phyloP scores from a whole-genome alignment of 2,113 vertebrate species.

The Ramphastos sulfuratus region DNA sequence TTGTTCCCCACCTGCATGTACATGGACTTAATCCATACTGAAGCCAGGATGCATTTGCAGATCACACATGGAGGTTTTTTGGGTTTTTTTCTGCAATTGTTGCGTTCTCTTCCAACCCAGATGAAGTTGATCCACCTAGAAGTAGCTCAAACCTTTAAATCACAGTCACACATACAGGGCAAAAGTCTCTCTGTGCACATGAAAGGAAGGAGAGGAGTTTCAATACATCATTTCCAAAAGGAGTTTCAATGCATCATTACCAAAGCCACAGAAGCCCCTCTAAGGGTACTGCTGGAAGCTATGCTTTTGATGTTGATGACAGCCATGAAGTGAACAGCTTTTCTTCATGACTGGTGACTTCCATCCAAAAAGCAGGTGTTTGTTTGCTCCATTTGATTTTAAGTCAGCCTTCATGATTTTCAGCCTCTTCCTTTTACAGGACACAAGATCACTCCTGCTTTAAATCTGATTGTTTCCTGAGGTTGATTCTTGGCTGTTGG shows the following conservation, averaged over 20 bases:
- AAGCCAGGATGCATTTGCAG: background rate
- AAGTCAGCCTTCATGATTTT: background rate
- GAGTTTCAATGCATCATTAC: background rate
- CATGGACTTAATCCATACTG: background rate
- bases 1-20: background rate
- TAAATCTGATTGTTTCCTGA: background rate
- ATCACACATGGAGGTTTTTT: background rate
- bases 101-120: background rate
- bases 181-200: background rate
- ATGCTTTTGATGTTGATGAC: background rate
- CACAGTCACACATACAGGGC: rapidly evolving
- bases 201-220: background rate
- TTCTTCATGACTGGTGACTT: background rate
- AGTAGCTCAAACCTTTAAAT: background rate
- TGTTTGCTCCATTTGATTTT: background rate
- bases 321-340: background rate
- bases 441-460: background rate
- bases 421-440: background rate
- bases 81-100: background rate
- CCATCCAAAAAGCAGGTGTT: background rate
- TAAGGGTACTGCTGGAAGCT: background rate
- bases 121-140: background rate
- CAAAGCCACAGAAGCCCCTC: background rate
- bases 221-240: background rate
- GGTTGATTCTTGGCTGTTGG: background rate